Percentiles rank a stretch among this genome's conserved stretches.
Conservation (phyloP, 1,140 invertebrate genomes). For the Semibalanus balanoides region DNA sequence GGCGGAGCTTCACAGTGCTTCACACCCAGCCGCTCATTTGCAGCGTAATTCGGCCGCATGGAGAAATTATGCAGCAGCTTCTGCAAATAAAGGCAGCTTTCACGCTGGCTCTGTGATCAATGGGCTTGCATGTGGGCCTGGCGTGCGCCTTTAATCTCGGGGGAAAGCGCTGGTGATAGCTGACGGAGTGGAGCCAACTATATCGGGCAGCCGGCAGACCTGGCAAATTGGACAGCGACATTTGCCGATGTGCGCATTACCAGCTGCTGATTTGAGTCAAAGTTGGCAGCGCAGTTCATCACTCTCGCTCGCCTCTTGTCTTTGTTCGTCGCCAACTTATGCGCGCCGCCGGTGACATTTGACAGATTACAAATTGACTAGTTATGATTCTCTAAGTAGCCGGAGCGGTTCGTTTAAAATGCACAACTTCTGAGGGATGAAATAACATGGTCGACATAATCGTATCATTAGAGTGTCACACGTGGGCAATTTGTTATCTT, state of each 20-base stretch:
- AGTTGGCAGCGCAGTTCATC: background rate
- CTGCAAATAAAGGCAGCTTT: background rate
- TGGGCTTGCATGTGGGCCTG: background rate
- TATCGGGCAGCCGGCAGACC: background rate
- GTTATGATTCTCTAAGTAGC: conserved; percentile 1
- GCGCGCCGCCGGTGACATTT: background rate
- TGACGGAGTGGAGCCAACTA: background rate
- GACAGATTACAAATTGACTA: background rate
- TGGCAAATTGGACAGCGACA: background rate
- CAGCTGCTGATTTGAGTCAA: background rate
- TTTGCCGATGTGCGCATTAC: background rate
- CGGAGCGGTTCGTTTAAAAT: background rate
- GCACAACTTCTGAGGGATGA: background rate
- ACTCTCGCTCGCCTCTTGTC: background rate
- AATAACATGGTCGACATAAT: conserved; percentile 1
- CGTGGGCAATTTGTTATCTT: background rate
- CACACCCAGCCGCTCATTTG: background rate
- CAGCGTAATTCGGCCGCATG: background rate
- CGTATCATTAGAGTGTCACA: background rate
- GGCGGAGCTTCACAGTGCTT: too few species aligned
- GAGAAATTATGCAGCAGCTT: background rate
- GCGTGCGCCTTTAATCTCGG: background rate
- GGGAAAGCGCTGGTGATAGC: background rate
- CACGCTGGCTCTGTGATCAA: background rate
- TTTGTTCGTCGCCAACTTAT: background rate